Base-by-base conservation (phyloP, 1,140 invertebrate species). In the Streblospio benedicti region DNA sequence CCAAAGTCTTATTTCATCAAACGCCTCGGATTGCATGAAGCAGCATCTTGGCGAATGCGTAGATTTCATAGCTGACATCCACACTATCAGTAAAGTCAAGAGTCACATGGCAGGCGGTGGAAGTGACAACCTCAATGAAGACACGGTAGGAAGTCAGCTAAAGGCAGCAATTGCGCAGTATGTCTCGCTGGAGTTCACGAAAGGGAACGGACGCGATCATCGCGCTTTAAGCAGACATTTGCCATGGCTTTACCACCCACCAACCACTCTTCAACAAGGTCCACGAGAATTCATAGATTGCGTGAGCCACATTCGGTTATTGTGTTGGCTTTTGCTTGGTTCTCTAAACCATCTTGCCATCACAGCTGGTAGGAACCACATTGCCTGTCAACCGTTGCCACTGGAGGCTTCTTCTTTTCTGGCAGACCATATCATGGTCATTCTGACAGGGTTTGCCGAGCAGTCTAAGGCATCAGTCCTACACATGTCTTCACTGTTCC, bases 161-260 rank as follows among this genome's bases (percentile, higher is more conserved):
- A 98, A 98, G 78, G 91, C 93, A 53, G 93, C 91, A 16, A 84
- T 97, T 49, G 90, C 94, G 0, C 94, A 98, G 79, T 97, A 89
- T 79, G 81, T 97, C 47, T 91, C 93, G 16, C 78, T 97, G 67
- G 94, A 98, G 81, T 88, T 97, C 66, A 90, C 89, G 0, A 80
- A 88, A 30, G 66, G 71, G 30, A 92, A 90, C 72, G 86, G 84
- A 3, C 79, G 90, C 67, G 92, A 95, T 71, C 89, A 90, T 73
- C 81, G 87, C 70, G 87, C 90, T 2, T 85, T 93, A 16, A 82
- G 83, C 3, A 81, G 89, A 63, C 90, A 91, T 76, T 81, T 97
- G 51, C 93, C 94, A 0, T 97, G 93, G 93, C 81, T 98, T 0
- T 91, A 91, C 67, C 88, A 87, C 72, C 84, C 89, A 6, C 86